These are phyloP conservation scores for Forbesichthys papilliferus DNA, from an alignment of 2,113 vertebrate genomes.

Conservation along the genomic window DNA sequence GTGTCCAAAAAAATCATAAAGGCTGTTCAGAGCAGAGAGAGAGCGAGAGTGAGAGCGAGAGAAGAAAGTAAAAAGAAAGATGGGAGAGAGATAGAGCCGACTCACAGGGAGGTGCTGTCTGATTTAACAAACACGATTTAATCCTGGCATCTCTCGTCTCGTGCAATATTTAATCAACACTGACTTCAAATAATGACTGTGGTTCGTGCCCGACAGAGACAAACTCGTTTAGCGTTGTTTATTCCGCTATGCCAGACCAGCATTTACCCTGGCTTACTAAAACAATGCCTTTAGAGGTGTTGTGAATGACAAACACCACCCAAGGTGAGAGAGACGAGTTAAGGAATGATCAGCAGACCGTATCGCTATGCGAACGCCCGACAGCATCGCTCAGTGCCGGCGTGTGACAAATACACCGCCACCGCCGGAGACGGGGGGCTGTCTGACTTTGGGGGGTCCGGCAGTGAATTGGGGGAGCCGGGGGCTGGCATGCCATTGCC, in stretches of 20 bases:
- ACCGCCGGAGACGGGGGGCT: slow-evolving; percentile 16
- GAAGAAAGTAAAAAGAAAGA: too few species aligned
- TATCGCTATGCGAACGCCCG: slow-evolving; percentile 12
- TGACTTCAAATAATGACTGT: slow-evolving; percentile 47
- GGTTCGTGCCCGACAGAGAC: slow-evolving; percentile 28
- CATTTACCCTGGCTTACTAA: slow-evolving; percentile 39
- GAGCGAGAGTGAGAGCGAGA: background rate
- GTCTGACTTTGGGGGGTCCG: slow-evolving; percentile 5
- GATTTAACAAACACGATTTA: slow-evolving; percentile 35
- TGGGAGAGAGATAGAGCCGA: background rate
- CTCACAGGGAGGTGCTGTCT: slow-evolving; percentile 19
- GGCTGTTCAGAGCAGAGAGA: too few species aligned
- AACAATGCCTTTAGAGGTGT: slow-evolving; percentile 17
- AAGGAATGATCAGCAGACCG: slow-evolving; percentile 18
- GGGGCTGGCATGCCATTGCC: slow-evolving; percentile 44
- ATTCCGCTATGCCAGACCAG: slow-evolving; percentile 39
- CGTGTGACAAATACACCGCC: slow-evolving; percentile 30
- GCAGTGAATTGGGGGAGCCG: slow-evolving; percentile 52
- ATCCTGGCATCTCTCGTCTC: slow-evolving; percentile 35
- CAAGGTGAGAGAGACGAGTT: slow-evolving; percentile 46
- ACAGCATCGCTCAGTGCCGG: slow-evolving; percentile 3
- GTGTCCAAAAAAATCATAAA: background rate
- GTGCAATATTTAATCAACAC: slow-evolving; percentile 55
- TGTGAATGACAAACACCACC: slow-evolving; percentile 48
- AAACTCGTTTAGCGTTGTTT: slow-evolving; percentile 25